Conservation (phyloP, 2,888 invertebrate genomes). For the Automeris io region DNA sequence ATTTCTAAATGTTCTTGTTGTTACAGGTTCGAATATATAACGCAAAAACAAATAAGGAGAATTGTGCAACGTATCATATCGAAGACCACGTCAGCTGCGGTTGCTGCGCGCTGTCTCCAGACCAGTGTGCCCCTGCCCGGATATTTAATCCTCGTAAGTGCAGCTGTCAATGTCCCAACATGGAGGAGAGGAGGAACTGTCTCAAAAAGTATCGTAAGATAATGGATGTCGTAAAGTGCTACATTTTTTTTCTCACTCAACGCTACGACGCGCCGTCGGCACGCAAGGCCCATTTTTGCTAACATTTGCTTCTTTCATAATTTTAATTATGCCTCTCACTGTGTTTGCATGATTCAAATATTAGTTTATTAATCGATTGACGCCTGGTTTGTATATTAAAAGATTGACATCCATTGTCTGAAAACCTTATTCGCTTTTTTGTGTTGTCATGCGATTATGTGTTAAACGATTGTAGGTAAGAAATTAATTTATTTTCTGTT, state of each 20-base stretch:
- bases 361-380: neutral
- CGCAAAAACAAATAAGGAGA: slow-evolving; percentile 53
- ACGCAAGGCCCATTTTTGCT: neutral
- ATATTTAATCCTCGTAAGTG: slow-evolving; percentile 71
- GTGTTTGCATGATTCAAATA: neutral
- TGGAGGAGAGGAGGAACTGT: slow-evolving; percentile 55
- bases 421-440: slow-evolving; percentile 35
- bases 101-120: slow-evolving; percentile 46
- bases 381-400: slow-evolving; percentile 6
- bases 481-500: neutral
- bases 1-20: too few relatives aligned
- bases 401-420: slow-evolving; percentile 66
- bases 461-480: neutral
- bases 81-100: slow-evolving; percentile 60
- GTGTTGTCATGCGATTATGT: slow-evolving; percentile 12
- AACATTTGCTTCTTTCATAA: slow-evolving; percentile 1
- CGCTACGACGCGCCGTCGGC: neutral
- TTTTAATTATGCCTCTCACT: neutral
- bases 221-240: slow-evolving; percentile 54
- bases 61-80: slow-evolving; percentile 51
- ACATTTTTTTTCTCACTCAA: slow-evolving; percentile 1
- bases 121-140: slow-evolving; percentile 43
- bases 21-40: slow-evolving; percentile 63
- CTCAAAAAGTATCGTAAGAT: slow-evolving; percentile 68
- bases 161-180: slow-evolving; percentile 66